These are phyloP conservation scores for Chrysemys picta DNA, from an alignment of 2,113 vertebrate species.

Conservation along the genomic window DNA sequence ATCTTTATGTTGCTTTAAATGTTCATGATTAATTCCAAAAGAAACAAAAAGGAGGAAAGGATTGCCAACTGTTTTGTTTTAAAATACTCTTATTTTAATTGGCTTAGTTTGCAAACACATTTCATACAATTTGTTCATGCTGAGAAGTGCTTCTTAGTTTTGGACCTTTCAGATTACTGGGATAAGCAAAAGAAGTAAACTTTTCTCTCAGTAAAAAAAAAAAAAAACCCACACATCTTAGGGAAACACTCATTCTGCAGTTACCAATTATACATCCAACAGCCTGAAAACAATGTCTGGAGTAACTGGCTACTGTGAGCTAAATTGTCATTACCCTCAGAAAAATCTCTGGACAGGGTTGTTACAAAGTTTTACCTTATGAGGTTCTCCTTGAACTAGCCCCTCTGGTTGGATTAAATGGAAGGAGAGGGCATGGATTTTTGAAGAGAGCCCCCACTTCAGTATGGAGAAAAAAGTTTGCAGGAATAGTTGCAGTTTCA, in stretches of 20 bases:
- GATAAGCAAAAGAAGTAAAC: neutral
- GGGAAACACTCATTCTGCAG: neutral
- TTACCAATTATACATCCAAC: neutral
- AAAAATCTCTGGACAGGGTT: neutral
- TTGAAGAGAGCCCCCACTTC: neutral
- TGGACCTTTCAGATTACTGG: neutral
- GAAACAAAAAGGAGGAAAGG: neutral
- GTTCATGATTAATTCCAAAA: neutral
- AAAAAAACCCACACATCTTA: neutral
- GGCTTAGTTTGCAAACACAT: neutral
- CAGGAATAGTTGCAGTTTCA: neutral
- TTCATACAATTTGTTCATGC: neutral
- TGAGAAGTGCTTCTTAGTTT: neutral
- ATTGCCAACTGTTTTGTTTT: neutral
- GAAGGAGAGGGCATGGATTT: fast-evolving
- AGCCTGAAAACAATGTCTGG: neutral
- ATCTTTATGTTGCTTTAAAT: neutral
- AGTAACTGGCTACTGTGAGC: neutral
- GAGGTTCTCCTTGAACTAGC: neutral
- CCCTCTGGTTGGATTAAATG: neutral
- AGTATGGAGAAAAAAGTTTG: neutral
- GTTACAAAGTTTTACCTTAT: neutral
- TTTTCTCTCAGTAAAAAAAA: neutral
- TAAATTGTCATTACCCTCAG: neutral
- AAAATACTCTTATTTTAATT: neutral